Evolutionary conservation across 1,140 invertebrate species (phyloP), one percentile per base, ranked within the genome.

Genomic region (Drosophila burlai): DNA sequence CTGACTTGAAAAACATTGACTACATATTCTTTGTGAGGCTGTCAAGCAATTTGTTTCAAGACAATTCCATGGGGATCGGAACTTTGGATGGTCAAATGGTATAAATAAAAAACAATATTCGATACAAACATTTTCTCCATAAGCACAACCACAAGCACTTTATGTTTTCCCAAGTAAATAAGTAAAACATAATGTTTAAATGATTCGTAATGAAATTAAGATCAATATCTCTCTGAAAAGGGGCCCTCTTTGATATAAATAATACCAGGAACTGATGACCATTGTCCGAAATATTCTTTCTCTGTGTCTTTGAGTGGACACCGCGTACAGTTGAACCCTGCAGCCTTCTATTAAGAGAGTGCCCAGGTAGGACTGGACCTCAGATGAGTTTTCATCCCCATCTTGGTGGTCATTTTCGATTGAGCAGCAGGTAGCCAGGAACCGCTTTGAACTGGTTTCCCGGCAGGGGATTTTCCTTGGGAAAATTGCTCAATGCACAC

Each of bases 391-490:
- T 76, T 76, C 50, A 49, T 24, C 68, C 49, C 61, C 49, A 24
- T 40, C 43, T 50, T 24, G 63, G 10, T 31, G 50, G 10, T 47
- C 49, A 57, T 31, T 55, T 54, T 34, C 15, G 11, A 26, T 11
- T 50, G 15, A 65, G 31, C 72, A 31, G 29, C 75, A 78, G 75
- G 75, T 78, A 77, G 57, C 46, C 66, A 11, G 10, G 1, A 38
- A 46, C 24, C 31, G 26, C 54, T 16, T 46, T 50, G 47, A 73
- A 61, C 69, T 74, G 68, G 71, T 74, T 74, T 73, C 38, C 13
- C 11, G n/a, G 18, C 59, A 26, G 18, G 18, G 6, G 34, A 13
- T 31, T 64, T 64, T 31, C 36, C 13, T 59, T 40, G 54, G 54
- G 34, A 42, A 67, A 42, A 52, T 64, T 62, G 34, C 42, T 36